Evolutionary conservation across 2,113 vertebrate genomes (phyloP).

Genomic region (Dasypus novemcinctus): DNA sequence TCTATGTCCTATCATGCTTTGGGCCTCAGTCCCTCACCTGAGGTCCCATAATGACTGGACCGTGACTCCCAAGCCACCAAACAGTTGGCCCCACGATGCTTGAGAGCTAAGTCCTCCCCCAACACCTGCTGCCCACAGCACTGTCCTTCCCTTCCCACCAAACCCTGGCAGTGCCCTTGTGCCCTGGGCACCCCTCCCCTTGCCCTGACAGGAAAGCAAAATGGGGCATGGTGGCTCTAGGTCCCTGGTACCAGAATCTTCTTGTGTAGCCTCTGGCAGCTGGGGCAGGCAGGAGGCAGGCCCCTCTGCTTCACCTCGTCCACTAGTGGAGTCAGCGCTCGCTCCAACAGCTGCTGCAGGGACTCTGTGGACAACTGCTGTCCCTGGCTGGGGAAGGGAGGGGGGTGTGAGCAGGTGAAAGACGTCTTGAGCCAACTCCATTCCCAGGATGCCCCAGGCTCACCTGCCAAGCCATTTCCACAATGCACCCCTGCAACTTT

Average conservation of each 20-base stretch:
- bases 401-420: not conserved
- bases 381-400: slow-evolving; percentile 65
- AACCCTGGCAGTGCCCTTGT: not conserved
- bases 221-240: not conserved
- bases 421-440: not conserved
- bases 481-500: not conserved
- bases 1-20: not conserved
- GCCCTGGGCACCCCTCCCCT: not conserved
- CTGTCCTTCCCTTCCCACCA: not conserved
- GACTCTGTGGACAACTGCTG: slow-evolving; percentile 71
- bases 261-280: slow-evolving; percentile 80
- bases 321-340: slow-evolving; percentile 65
- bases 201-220: slow-evolving; percentile 8
- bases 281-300: slow-evolving; percentile 71
- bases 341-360: slow-evolving; percentile 77
- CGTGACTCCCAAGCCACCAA: not conserved
- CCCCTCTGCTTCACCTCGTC: slow-evolving; percentile 76
- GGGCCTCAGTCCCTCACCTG: not conserved
- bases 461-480: not conserved
- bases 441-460: not conserved
- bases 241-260: slow-evolving; percentile 78
- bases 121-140: not conserved
- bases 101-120: not conserved
- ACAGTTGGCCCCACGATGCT: not conserved
- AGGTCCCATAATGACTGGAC: not conserved